These are phyloP conservation scores for Sander vitreus DNA, from an alignment of 2,113 vertebrate genomes.

Conservation along the genomic window DNA sequence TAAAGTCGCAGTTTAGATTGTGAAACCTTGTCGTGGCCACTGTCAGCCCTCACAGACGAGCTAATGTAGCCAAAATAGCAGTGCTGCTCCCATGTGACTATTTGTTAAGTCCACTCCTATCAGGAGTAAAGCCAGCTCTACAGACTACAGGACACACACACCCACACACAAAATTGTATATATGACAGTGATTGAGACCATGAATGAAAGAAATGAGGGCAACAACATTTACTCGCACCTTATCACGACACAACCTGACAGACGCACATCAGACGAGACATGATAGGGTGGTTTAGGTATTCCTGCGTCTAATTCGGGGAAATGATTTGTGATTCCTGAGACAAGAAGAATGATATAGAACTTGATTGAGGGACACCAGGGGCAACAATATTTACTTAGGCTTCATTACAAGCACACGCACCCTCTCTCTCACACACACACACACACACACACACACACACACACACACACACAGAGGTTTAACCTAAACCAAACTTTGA, in stretches of 20 bases:
- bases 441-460: constrained; percentile 43
- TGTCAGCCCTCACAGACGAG: constrained; percentile 50
- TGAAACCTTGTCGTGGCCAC: constrained; percentile 56
- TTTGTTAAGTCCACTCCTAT: constrained; percentile 85
- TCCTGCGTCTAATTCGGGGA: constrained; percentile 77
- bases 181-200: constrained; percentile 17
- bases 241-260: constrained; percentile 45
- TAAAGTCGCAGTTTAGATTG: constrained; percentile 67
- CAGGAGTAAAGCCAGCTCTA: constrained; percentile 82
- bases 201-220: constrained; percentile 66
- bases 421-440: constrained; percentile 19
- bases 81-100: constrained; percentile 81
- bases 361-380: constrained; percentile 73
- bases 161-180: not conserved
- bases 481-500: constrained; percentile 81
- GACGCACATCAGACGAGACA: constrained; percentile 45
- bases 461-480: constrained; percentile 62
- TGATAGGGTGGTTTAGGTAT: constrained; percentile 39
- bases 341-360: constrained; percentile 75
- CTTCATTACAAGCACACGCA: constrained; percentile 77
- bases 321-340: constrained; percentile 80
- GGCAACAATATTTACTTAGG: constrained; percentile 85
- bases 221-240: constrained; percentile 76
- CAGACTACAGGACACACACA: constrained; percentile 39
- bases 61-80: constrained; percentile 79